These are phyloP conservation scores for Hoplodrina ambigua DNA, from an alignment of 2,888 invertebrate genomes.

Conservation along the genomic window DNA sequence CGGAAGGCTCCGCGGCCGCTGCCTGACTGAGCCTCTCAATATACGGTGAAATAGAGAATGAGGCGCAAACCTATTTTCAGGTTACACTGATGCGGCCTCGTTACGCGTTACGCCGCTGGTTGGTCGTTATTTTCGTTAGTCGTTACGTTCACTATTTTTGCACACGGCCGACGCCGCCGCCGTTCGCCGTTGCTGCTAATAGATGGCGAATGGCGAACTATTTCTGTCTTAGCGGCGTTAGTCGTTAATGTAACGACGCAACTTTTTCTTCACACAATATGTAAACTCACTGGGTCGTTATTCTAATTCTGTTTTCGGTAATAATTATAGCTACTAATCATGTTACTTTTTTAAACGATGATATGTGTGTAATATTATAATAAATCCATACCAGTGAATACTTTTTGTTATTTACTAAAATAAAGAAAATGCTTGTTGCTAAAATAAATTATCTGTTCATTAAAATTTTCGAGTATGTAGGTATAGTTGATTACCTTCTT, in stretches of 20 bases:
- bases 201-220: conserved; percentile 75
- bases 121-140: conserved; percentile 82
- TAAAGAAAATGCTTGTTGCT: too few species aligned
- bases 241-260: conserved; percentile 58
- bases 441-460: too few species aligned
- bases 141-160: conserved; percentile 70
- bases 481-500: too few species aligned
- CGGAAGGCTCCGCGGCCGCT: conserved; percentile 79
- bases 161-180: conserved; percentile 52
- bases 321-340: neutral
- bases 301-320: conserved; percentile 26
- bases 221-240: conserved; percentile 60
- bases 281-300: neutral
- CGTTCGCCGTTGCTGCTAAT: conserved; percentile 66
- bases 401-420: too few species aligned
- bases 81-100: conserved; percentile 70
- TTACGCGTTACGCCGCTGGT: conserved; percentile 72
- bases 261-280: conserved; percentile 13
- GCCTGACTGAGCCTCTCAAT: conserved; percentile 78
- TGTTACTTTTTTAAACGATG: neutral
- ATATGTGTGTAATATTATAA: too few species aligned
- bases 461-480: too few species aligned
- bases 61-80: conserved; percentile 72
- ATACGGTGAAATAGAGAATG: conserved; percentile 73
- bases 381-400: too few species aligned